These are phyloP conservation scores for Drosophila nr. perissopoda DNA, from an alignment of 2,888 invertebrate species.

Conservation along the genomic window DNA sequence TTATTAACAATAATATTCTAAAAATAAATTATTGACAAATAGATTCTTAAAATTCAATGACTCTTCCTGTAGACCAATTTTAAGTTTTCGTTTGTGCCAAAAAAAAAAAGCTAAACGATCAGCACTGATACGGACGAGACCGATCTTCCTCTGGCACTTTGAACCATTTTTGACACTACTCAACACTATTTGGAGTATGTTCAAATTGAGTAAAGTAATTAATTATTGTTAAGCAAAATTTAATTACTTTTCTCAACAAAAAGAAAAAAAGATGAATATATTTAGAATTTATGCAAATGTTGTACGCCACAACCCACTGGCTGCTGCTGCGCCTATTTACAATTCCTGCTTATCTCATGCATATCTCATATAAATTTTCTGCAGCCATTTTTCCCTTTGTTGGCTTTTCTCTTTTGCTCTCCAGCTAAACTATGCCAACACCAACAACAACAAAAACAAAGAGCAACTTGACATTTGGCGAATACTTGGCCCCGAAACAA, in stretches of 20 bases:
- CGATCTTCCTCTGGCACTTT: not conserved
- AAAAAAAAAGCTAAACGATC: not conserved
- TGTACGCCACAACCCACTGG: not conserved
- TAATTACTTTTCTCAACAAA: not conserved
- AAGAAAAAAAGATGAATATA: not conserved
- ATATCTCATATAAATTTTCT: conserved; percentile 1
- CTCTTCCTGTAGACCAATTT: not conserved
- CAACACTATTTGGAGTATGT: not conserved
- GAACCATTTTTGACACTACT: not conserved
- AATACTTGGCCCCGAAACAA: conserved; percentile 62
- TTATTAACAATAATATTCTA: too few species aligned
- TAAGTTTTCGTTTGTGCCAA: not conserved
- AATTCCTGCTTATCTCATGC: not conserved
- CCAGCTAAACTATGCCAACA: conserved; percentile 49
- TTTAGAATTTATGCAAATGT: conserved; percentile 1
- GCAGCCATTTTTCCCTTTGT: conserved; percentile 9
- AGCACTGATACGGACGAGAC: not conserved
- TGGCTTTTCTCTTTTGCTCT: conserved; percentile 38
- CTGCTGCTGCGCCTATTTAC: not conserved
- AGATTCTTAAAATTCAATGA: not conserved
- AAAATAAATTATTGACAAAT: not conserved
- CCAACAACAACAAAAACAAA: not conserved
- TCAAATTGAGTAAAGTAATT: not conserved
- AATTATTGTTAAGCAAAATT: not conserved
- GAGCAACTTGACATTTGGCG: conserved; percentile 56